These are phyloP conservation scores for Harlomillsia oculata DNA, from an alignment of 1,140 invertebrate genomes.

Conservation along the genomic window DNA sequence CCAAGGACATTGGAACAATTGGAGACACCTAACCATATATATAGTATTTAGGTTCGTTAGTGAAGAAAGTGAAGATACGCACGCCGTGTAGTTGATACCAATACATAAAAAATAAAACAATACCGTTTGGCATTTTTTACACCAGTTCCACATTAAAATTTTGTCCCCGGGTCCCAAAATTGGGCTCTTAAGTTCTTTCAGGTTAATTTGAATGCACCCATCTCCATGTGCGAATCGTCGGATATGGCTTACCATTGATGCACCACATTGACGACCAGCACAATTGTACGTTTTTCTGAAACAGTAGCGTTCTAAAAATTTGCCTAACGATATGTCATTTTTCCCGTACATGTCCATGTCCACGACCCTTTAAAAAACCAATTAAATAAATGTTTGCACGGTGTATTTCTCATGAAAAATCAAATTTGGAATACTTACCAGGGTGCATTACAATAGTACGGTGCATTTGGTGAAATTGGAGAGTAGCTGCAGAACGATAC, in stretches of 20 bases:
- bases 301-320: conserved; percentile 87
- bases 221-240: conserved; percentile 70
- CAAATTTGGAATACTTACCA: conserved; percentile 49
- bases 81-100: not conserved
- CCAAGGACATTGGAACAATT: conserved; percentile 62
- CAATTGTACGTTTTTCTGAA: conserved; percentile 75
- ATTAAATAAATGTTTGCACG: not conserved
- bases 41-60: no score
- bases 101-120: not conserved
- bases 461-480: conserved; percentile 63
- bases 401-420: not conserved
- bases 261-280: conserved; percentile 64
- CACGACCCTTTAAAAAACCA: conserved; percentile 53
- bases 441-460: conserved; percentile 79
- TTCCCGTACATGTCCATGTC: conserved; percentile 90
- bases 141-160: conserved; percentile 85
- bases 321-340: conserved; percentile 88
- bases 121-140: conserved; percentile 61
- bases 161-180: conserved; percentile 38
- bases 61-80: no score
- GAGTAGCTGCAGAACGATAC: conserved; percentile 89
- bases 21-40: conserved; percentile 54
- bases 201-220: conserved; percentile 60
- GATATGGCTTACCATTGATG: conserved; percentile 79
- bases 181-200: conserved; percentile 46